Conservation (phyloP, 1,140 invertebrate species). For the Drosophila equinoxialis region DNA sequence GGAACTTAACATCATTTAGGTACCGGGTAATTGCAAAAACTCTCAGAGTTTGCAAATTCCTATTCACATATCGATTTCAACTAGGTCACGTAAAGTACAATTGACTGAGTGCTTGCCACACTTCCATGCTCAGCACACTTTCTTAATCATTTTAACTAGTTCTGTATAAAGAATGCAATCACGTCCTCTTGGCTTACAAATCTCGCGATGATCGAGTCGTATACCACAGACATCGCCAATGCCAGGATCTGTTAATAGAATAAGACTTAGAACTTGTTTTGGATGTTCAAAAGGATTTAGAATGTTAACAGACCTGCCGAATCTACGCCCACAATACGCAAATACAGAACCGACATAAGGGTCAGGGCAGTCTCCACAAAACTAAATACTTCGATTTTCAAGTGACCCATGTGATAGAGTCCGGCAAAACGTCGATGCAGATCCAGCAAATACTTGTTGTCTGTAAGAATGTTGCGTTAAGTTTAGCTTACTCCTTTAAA, state of each 20-base stretch:
- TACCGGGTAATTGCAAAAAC: constrained; percentile 67
- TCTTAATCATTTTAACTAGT: constrained; percentile 85
- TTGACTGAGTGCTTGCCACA: constrained; percentile 2
- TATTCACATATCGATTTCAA: constrained; percentile 70
- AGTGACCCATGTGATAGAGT: constrained; percentile 83
- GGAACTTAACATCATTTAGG: constrained; percentile 47
- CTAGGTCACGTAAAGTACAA: constrained; percentile 45
- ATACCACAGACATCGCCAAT: constrained; percentile 87
- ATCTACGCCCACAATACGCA: constrained; percentile 87
- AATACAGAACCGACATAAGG: constrained; percentile 87
- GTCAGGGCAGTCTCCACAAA: constrained; percentile 88
- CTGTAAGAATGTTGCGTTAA: constrained; percentile 79
- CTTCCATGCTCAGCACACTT: constrained; percentile 62
- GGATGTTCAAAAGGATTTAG: too few relatives aligned
- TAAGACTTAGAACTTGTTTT: not conserved
- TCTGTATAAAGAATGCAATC: constrained; percentile 87
- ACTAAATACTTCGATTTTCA: constrained; percentile 86
- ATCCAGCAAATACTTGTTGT: constrained; percentile 86
- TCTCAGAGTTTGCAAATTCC: constrained; percentile 52
- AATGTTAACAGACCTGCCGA: constrained; percentile 85
- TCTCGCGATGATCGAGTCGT: constrained; percentile 88
- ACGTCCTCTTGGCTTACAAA: constrained; percentile 88
- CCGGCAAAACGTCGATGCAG: constrained; percentile 85
- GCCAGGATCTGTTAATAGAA: constrained; percentile 85
- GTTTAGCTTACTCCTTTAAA: constrained; percentile 83